Evolutionary conservation across 2,888 invertebrate species (phyloP), one percentile per base, ranked within the genome.

Genomic region (Euplagia quadripunctaria): DNA sequence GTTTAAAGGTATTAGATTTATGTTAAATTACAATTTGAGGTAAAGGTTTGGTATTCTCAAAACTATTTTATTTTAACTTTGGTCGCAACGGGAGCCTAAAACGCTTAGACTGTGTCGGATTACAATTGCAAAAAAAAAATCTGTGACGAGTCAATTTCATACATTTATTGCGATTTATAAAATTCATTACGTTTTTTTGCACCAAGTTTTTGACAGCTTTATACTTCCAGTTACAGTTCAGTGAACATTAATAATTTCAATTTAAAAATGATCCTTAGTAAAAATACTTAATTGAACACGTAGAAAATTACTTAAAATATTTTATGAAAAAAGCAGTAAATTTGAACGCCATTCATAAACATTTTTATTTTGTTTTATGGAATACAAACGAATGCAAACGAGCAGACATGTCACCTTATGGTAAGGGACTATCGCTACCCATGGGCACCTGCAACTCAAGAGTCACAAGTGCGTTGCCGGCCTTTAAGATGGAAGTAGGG

Each of bases 91-190:
- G 68, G 68, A 42, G 55, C 43, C 55, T 58, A 12, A 20, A 42
- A 20, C 55, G 42, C 55, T 43, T n/a, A 68, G 20, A 68, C 55
- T 55, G 68, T 55, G n/a, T 68, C 68, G 43, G 20, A 55, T 68
- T 17, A 55, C 16, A 68, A 20, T 58, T 20, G 55, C 55, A 58
- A 68, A 68, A 68, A 68, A 52, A 49, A 51, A 52, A 2, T 3
- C 61, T 42, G 55, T 64, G 68, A 64, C 69, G 46, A 58, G 46
- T 64, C 69, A 64, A 73, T 73, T 73, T 73, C 68, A 64, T 49
- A 69, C 49, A 64, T 58, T 73, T 68, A 64, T 55, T 64, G 12
- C 42, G 14, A 64, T 73, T 73, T 42, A 43, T 64, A 42, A 68
- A 49, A 70, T 66, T 70, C 65, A 70, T 64, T 49, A 55, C n/a